Base-by-base conservation (phyloP, 2,113 vertebrate genomes). In the Thomomys bottae region DNA sequence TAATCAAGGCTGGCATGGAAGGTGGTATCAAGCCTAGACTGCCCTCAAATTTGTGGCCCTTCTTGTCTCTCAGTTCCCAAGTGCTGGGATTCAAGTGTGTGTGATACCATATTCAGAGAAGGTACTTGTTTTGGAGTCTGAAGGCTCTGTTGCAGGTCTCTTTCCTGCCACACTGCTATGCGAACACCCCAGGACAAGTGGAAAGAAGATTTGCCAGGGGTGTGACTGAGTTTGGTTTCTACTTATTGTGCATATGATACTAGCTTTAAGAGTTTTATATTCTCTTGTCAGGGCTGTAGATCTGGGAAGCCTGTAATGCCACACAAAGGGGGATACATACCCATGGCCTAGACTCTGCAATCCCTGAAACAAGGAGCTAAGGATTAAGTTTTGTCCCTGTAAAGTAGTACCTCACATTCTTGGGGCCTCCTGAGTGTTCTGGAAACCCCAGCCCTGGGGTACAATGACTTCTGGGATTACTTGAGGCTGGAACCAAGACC, bases 401-500 rank as follows among this genome's bases (percentile, higher is more conserved):
- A 32, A 92, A 81, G 76, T 63, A 40, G 67, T 8, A 1, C 45
- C 45, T 3, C 24, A 45, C 61, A 36, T 63, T 77, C 45, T 85
- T 2, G 17, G 85, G 42, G 54, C 36, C 64, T 54, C 15, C 64
- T 28, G 23, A 30, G 15, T 24, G 40, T 84, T 1, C 72, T 42
- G 32, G 78, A 77, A 92, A 34, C 87, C 87, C 87, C 34, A 54
- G 24, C 64, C 66, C 77, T 85, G 40, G 32, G 18, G n/a, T 67
- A 0, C 82, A 34, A 87, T 12, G n/a, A 79, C 86, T 79, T 86
- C 94, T 93, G 57, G 83, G 64, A 93, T 70, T 92, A 34, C 36
- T 76, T 36, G 42, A 84, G 89, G 92, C 70, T 94, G 82, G 84
- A 89, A 82, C 61, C 2, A 18, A 90, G 92, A 94, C 80, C 92